Evolutionary conservation across 1,140 invertebrate genomes (phyloP).

Genomic region (Onthophagus taurus): DNA sequence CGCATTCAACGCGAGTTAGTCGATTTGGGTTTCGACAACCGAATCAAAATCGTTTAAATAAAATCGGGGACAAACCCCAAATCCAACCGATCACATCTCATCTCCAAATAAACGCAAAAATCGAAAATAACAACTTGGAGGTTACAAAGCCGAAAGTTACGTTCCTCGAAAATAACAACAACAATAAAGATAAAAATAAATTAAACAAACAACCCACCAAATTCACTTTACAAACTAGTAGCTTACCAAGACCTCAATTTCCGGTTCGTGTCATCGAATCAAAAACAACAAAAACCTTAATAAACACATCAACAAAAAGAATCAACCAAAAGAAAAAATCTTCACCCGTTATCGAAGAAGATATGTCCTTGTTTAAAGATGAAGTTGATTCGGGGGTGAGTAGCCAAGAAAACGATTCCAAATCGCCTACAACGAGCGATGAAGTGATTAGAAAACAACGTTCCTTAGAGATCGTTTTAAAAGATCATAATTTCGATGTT

Average conservation of each 20-base stretch:
- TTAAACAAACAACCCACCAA: conserved; percentile 33
- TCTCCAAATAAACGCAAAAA: too few species aligned
- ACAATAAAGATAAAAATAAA: conserved; percentile 7
- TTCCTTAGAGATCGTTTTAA: conserved; percentile 48
- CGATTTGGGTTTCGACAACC: conserved; percentile 45
- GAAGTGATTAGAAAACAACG: conserved; percentile 38
- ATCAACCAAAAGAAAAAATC: conserved; percentile 28
- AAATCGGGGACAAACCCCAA: conserved; percentile 38
- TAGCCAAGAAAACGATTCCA: conserved; percentile 42
- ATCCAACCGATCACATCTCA: conserved; percentile 21
- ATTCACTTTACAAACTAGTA: conserved; percentile 63
- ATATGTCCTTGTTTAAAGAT: conserved; percentile 38
- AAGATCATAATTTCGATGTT: conserved; percentile 49
- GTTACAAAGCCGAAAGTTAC: conserved; percentile 1
- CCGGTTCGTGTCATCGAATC: conserved; percentile 54
- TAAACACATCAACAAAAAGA: conserved; percentile 47
- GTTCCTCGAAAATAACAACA: conserved; percentile 3
- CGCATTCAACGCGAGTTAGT: conserved; percentile 39
- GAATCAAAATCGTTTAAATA: conserved; percentile 38
- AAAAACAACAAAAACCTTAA: conserved; percentile 63
- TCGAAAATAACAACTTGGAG: conserved; percentile 26
- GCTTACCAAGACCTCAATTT: conserved; percentile 61
- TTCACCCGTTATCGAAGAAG: too few species aligned
- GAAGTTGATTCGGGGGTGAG: conserved; percentile 52
- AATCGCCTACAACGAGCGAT: conserved; percentile 30